Evolutionary conservation across 1,140 invertebrate species (phyloP), one percentile per base, ranked within the genome.

Genomic region (Leucophenga varia): DNA sequence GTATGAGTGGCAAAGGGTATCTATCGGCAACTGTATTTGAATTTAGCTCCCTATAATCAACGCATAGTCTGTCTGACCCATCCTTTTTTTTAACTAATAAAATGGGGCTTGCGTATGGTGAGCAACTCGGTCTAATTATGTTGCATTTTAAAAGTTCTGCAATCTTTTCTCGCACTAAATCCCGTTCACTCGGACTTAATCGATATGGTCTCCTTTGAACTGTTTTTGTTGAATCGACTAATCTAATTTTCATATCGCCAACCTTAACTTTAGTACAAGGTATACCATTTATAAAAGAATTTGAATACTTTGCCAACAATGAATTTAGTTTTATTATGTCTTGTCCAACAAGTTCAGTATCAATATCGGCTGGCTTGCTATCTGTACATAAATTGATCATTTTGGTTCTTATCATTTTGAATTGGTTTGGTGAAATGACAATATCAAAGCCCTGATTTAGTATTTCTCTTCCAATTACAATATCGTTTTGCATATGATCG

Each of bases 401-500:
- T 49, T 46, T 46, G 18, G 43, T 19, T 18, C 34, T 46, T 37
- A 22, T 17, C 28, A 37, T 46, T 36, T 36, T 39, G 32, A 38
- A 20, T 43, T 49, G 47, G 21, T 43, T 38, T 49, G 47, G 32
- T 16, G 47, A 49, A 43, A 49, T 42, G 16, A 50, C 18, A 54
- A 46, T 43, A 54, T 54, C 38, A 42, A 54, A 25, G 35, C 45
- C 44, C 50, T 48, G 20, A 21, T 48, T 52, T 43, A 43, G 14
- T 52, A 48, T 53, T 34, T 43, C 43, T 2, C 41, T 31, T 1
- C 52, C 47, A 49, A 54, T 49, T 3, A 53, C 43, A 40, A 41
- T 47, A 13, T 52, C 39, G 39, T 38, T 52, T 38, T 47, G 34
- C 45, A 47, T 43, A 22, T 52, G 22, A 52, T 52, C 45, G 41